A percentile compares a stretch with the other conserved stretches of the same genome.
phyloP scores from a whole-genome alignment of 2,113 vertebrate genomes.

The Galbula dea region DNA sequence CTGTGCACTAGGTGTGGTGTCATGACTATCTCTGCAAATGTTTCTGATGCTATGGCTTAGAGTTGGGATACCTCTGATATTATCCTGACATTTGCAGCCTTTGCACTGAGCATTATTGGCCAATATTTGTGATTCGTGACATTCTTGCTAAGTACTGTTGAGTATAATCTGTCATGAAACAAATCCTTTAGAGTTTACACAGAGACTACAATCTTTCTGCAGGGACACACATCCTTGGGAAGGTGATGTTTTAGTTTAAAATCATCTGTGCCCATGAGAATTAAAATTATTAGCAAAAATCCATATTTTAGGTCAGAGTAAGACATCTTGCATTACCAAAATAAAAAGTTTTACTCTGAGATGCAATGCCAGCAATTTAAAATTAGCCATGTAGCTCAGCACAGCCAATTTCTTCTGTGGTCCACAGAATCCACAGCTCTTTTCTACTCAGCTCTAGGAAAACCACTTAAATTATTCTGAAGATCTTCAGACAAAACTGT shows the following conservation, averaged over 20 bases:
- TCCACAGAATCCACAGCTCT: too few species aligned
- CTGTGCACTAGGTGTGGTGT: neutral
- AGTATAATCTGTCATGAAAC: constrained; percentile 20
- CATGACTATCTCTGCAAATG: neutral
- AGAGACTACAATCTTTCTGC: neutral
- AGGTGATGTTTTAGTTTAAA: neutral
- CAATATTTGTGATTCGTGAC: constrained; percentile 50
- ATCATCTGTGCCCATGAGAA: neutral
- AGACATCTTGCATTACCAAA: neutral
- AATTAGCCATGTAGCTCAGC: neutral
- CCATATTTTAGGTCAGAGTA: neutral
- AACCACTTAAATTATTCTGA: neutral
- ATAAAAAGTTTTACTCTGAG: neutral
- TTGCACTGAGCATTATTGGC: neutral
- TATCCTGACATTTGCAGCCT: neutral
- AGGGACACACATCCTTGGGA: constrained; percentile 2
- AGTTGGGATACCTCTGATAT: neutral
- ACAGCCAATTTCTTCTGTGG: neutral
- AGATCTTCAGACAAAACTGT: neutral
- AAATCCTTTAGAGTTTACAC: constrained; percentile 1
- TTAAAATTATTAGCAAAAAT: neutral
- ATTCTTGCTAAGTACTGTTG: constrained; percentile 44
- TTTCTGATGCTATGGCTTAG: neutral
- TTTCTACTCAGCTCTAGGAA: neutral
- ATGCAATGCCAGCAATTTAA: neutral